Percentiles rank a stretch among this genome's conserved stretches.
phyloP scores from a whole-genome alignment of 2,888 invertebrate species.

The Eledona agricola region DNA sequence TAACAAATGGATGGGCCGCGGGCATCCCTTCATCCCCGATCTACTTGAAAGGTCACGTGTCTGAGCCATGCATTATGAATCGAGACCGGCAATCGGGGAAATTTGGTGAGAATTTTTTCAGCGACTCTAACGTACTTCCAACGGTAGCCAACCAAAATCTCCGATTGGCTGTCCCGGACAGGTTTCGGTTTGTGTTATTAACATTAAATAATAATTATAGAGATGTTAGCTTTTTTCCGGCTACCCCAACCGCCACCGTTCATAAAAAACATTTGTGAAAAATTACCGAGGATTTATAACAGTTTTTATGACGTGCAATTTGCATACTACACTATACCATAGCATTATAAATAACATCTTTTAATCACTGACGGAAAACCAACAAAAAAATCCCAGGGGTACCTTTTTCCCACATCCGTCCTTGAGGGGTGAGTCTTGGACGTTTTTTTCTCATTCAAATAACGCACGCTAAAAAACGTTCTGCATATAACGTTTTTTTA shows the following conservation, averaged over 20 bases:
- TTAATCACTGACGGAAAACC: conserved; percentile 46
- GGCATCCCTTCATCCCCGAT: conserved; percentile 43
- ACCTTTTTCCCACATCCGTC: conserved; percentile 54
- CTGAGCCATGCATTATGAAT: conserved; percentile 38
- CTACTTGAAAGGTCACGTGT: conserved; percentile 47
- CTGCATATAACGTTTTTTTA: conserved; percentile 44
- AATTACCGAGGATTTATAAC: conserved; percentile 58
- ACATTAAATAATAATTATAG: conserved; percentile 51
- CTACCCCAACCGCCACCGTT: conserved; percentile 38
- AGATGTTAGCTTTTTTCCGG: conserved; percentile 50
- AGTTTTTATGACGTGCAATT: conserved; percentile 46
- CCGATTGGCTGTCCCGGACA: no score
- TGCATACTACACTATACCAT: conserved; percentile 45
- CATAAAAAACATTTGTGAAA: conserved; percentile 51
- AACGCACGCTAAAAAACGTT: conserved; percentile 50
- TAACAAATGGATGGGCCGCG: conserved; percentile 37
- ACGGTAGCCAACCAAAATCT: no score
- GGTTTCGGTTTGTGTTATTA: conserved; percentile 24
- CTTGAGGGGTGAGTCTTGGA: conserved; percentile 48
- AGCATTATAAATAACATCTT: conserved; percentile 51
- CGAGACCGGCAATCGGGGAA: no score
- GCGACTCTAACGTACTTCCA: no score
- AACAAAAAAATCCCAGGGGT: conserved; percentile 49
- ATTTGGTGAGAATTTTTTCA: no score
- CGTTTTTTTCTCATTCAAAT: conserved; percentile 48